Evolutionary conservation across 2,888 invertebrate species (phyloP).

Genomic region (Mamestra brassicae): DNA sequence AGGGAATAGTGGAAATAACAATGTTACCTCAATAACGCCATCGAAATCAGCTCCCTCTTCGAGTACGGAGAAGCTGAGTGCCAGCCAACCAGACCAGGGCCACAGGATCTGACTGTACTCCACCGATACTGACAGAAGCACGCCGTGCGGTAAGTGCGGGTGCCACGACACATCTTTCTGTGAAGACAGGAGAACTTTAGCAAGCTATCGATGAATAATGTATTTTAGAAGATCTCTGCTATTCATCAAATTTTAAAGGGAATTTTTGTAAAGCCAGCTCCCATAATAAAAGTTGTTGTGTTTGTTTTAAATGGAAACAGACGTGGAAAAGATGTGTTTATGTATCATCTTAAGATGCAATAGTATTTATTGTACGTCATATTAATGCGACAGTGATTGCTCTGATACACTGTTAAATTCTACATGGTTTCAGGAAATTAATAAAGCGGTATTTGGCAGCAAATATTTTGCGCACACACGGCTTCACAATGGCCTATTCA

Average conservation of each 20-base stretch:
- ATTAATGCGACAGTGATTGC: neutral
- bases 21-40: conserved; percentile 82
- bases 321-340: neutral
- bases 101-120: conserved; percentile 95
- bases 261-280: neutral
- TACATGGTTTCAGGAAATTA: neutral
- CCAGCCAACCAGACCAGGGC: conserved; percentile 99
- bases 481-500: neutral
- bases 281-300: neutral
- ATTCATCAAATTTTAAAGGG: neutral
- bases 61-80: conserved; percentile 92
- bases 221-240: neutral
- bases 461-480: neutral
- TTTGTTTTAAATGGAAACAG: neutral
- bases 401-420: neutral
- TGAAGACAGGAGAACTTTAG: conserved; percentile 12
- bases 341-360: neutral
- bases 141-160: conserved; percentile 96
- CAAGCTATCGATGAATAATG: neutral
- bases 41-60: conserved; percentile 89
- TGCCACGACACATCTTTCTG: conserved; percentile 95
- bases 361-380: neutral
- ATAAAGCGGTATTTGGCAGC: neutral
- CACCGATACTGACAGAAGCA: conserved; percentile 94
- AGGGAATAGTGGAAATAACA: too few species aligned